Conservation (phyloP, 2,888 invertebrate species). For the Nemapogon koenigi region DNA sequence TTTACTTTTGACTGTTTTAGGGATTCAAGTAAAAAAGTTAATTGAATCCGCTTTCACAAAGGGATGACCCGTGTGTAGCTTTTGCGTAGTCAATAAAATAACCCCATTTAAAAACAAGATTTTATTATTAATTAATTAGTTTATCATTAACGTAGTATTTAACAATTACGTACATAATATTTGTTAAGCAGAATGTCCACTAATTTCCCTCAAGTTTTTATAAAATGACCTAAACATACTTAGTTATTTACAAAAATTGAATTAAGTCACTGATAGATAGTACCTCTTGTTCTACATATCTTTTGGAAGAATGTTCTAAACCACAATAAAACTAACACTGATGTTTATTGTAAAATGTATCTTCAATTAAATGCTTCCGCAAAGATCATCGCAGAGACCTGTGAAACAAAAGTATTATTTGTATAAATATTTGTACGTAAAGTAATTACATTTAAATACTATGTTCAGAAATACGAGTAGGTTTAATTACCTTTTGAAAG, state of each 20-base stretch:
- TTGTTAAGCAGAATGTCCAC: conserved; percentile 50
- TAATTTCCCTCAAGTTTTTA: conserved; percentile 40
- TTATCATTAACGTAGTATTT: conserved; percentile 25
- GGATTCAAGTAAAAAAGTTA: too few relatives aligned
- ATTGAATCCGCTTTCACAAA: too few relatives aligned
- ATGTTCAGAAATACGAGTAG: too few relatives aligned
- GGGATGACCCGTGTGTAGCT: too few relatives aligned
- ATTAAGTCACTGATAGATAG: too few relatives aligned
- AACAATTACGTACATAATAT: conserved; percentile 52
- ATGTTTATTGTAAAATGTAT: conserved; percentile 33
- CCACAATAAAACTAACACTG: conserved; percentile 41
- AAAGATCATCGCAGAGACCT: conserved; percentile 6
- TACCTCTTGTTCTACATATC: background rate
- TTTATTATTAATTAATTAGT: conserved; percentile 42
- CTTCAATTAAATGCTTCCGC: conserved; percentile 15
- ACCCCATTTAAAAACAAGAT: conserved; percentile 33
- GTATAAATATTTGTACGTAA: conserved; percentile 8
- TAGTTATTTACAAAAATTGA: conserved; percentile 52
- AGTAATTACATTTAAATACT: background rate
- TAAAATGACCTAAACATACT: conserved; percentile 41
- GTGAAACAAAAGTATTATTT: conserved; percentile 13
- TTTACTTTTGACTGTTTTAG: too few relatives aligned
- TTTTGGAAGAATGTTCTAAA: conserved; percentile 5
- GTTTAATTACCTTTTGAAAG: too few relatives aligned
- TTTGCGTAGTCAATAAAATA: conserved; percentile 20